phyloP scores from a whole-genome alignment of 1,140 invertebrate genomes.

The Eriocheir sinensis region DNA sequence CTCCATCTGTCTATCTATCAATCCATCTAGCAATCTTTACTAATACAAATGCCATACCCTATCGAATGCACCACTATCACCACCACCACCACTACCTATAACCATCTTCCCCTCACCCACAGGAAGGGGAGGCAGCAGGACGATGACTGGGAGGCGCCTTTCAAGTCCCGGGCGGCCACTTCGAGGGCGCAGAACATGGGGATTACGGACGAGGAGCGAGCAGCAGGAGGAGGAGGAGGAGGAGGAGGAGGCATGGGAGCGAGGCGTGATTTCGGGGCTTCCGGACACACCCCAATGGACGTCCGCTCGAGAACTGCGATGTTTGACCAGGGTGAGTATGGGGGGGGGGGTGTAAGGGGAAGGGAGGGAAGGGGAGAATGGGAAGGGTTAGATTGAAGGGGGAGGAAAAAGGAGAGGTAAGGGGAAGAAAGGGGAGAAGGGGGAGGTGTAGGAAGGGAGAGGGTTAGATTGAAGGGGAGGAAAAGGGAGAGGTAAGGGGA shows the following conservation, averaged over 20 bases:
- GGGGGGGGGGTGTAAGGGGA: neutral
- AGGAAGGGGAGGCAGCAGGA: conserved; percentile 71
- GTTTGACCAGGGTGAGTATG: conserved; percentile 58
- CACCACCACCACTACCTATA: no score
- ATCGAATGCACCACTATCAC: no score
- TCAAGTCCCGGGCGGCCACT: conserved; percentile 57
- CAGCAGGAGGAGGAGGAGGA: neutral
- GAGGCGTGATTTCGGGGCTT: neutral
- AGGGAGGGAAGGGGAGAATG: neutral
- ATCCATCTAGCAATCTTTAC: no score
- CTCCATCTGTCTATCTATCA: no score
- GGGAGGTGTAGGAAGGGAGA: neutral
- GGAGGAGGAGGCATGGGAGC: neutral
- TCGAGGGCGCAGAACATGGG: conserved; percentile 59
- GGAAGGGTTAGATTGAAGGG: neutral
- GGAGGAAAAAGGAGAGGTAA: neutral
- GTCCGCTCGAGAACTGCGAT: conserved; percentile 65
- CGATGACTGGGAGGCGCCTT: conserved; percentile 73
- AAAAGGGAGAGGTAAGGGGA: no score
- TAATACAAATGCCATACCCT: no score
- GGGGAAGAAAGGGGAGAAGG: neutral
- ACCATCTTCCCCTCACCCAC: neutral
- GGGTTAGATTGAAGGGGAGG: neutral
- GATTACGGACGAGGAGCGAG: neutral
- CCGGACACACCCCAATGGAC: conserved; percentile 34